Conservation (phyloP, 2,113 vertebrate genomes). For the Azemiops feae region DNA sequence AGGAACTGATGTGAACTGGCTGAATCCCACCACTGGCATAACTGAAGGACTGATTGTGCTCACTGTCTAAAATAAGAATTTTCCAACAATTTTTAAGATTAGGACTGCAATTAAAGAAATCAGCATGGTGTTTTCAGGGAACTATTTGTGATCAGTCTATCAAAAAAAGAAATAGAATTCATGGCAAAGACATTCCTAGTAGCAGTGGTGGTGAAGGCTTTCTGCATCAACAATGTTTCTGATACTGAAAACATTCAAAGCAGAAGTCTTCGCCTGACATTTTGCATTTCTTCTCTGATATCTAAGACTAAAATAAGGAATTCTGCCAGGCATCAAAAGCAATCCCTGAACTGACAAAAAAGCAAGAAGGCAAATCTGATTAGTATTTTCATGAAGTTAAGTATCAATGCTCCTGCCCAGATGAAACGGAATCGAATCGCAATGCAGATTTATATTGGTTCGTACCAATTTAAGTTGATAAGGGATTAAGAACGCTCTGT, state of each 20-base stretch:
- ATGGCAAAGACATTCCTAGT: not conserved
- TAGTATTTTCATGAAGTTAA: not conserved
- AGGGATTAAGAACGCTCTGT: not conserved
- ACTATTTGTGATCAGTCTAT: not conserved
- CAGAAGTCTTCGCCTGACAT: not conserved
- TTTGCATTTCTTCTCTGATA: not conserved
- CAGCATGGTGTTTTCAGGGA: not conserved
- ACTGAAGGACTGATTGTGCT: not conserved
- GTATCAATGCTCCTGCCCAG: no score
- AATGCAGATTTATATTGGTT: not conserved
- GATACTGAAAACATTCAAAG: not conserved
- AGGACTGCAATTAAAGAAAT: not conserved
- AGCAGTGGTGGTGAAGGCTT: not conserved
- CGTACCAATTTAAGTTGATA: not conserved
- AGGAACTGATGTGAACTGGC: no score
- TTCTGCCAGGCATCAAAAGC: not conserved
- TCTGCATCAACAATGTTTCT: not conserved
- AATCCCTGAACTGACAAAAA: not conserved
- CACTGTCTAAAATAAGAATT: not conserved
- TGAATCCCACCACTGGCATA: no score
- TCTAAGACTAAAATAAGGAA: not conserved
- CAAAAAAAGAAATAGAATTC: not conserved
- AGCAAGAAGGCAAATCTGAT: not conserved
- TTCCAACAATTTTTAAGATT: not conserved
- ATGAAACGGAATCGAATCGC: not conserved